Evolutionary conservation across 2,888 invertebrate genomes (phyloP).

Genomic region (Hartigia nigra): DNA sequence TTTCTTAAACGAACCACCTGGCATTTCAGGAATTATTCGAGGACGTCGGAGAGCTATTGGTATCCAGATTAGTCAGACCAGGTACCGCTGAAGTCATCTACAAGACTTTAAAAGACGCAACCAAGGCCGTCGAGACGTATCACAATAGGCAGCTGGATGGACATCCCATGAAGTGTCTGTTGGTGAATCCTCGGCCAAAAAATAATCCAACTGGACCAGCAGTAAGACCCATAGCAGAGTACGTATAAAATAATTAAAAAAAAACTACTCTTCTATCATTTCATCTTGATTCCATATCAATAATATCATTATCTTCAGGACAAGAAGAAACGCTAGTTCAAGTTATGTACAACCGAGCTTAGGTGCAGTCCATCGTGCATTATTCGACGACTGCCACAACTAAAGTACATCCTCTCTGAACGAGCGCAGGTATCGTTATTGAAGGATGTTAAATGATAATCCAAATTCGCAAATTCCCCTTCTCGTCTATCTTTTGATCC

Average conservation of each 20-base stretch:
- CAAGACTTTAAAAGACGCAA: conserved; percentile 85
- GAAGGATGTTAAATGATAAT: neutral
- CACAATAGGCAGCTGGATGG: conserved; percentile 94
- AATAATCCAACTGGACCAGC: conserved; percentile 71
- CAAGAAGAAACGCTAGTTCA: conserved; percentile 55
- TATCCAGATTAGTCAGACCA: conserved; percentile 85
- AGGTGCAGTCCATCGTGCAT: conserved; percentile 61
- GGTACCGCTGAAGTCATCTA: conserved; percentile 95
- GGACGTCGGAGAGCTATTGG: conserved; percentile 88
- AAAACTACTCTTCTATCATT: neutral
- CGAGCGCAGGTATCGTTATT: neutral
- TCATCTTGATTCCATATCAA: neutral
- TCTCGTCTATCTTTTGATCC: neutral
- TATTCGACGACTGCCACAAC: conserved; percentile 54
- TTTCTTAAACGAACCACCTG: neutral
- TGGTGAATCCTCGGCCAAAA: conserved; percentile 81
- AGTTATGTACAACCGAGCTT: conserved; percentile 61
- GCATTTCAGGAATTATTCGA: conserved; percentile 85
- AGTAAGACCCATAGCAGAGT: conserved; percentile 61
- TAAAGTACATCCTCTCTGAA: neutral
- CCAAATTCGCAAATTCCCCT: neutral
- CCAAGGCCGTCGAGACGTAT: conserved; percentile 91
- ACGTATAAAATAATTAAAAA: conserved; percentile 27
- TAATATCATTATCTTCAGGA: conserved; percentile 34
- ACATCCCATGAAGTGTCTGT: conserved; percentile 90